Evolutionary conservation across 2,797 vertebrate genomes (phyloP).

Genomic region (Dicrostonyx torquatus): DNA sequence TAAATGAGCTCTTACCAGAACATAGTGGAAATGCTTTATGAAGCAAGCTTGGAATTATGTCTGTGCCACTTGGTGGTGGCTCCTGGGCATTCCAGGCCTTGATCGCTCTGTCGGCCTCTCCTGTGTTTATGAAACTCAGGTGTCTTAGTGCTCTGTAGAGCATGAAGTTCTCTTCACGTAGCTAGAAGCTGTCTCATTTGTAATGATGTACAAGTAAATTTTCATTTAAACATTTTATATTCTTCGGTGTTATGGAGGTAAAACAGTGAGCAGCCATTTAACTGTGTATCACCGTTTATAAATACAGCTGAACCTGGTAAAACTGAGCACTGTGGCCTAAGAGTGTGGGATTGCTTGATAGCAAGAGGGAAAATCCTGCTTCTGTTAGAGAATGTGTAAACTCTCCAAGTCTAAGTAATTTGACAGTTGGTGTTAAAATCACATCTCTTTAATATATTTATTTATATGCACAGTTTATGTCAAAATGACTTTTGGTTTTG

Average conservation of each 20-base stretch:
- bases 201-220: neutral
- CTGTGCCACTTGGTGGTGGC: constrained; percentile 1
- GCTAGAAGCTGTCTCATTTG: neutral
- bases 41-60: neutral
- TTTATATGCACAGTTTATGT: neutral
- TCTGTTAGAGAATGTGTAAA: constrained; percentile 31
- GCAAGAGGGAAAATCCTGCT: neutral
- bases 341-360: neutral
- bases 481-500: constrained; percentile 30
- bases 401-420: neutral
- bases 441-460: neutral
- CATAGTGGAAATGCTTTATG: neutral
- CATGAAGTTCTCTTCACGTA: neutral
- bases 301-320: constrained; percentile 19
- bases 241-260: constrained; percentile 2
- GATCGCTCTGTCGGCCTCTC: neutral
- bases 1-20: constrained; percentile 21
- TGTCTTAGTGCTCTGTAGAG: neutral
- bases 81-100: neutral
- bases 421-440: constrained; percentile 32
- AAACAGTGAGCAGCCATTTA: neutral
- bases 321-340: neutral
- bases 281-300: neutral
- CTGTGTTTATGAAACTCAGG: constrained; percentile 13
- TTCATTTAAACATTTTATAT: constrained; percentile 14